Percentiles rank a stretch among this genome's conserved stretches.
Conservation (phyloP, 1,140 invertebrate genomes). For the Cyrtorhinus lividipennis region DNA sequence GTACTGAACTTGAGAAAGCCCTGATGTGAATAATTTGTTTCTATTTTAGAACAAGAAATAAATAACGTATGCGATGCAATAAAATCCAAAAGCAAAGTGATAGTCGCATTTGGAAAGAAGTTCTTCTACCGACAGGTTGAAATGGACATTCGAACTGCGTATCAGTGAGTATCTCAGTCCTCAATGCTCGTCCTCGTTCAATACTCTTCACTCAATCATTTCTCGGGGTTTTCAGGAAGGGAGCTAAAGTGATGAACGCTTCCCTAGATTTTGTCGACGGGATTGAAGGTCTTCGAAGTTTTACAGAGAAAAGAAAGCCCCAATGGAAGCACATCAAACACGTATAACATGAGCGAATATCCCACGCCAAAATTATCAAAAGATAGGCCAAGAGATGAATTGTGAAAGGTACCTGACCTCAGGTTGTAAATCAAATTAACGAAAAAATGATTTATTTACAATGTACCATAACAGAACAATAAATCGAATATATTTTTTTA, state of each 20-base stretch:
- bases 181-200: too few relatives aligned
- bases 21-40: background rate
- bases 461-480: background rate
- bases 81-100: constrained; percentile 59
- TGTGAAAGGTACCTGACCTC: too few relatives aligned
- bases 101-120: constrained; percentile 73
- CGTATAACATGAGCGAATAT: too few relatives aligned
- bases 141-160: constrained; percentile 54
- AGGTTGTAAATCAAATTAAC: too few relatives aligned
- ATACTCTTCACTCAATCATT: too few relatives aligned
- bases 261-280: constrained; percentile 70
- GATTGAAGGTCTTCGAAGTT: constrained; percentile 82
- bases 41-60: constrained; percentile 46
- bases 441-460: background rate
- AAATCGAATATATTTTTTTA: too few relatives aligned
- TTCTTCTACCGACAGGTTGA: constrained; percentile 77
- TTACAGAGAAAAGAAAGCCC: constrained; percentile 75
- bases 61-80: constrained; percentile 60
- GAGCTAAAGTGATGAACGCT: constrained; percentile 56
- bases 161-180: constrained; percentile 35
- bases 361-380: too few relatives aligned
- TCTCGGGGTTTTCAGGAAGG: constrained; percentile 33
- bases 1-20: too few relatives aligned
- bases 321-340: constrained; percentile 38
- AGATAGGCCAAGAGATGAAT: too few relatives aligned